These are phyloP conservation scores for Chaetodon trifasciatus DNA, from an alignment of 2,797 vertebrate species.

Conservation along the genomic window DNA sequence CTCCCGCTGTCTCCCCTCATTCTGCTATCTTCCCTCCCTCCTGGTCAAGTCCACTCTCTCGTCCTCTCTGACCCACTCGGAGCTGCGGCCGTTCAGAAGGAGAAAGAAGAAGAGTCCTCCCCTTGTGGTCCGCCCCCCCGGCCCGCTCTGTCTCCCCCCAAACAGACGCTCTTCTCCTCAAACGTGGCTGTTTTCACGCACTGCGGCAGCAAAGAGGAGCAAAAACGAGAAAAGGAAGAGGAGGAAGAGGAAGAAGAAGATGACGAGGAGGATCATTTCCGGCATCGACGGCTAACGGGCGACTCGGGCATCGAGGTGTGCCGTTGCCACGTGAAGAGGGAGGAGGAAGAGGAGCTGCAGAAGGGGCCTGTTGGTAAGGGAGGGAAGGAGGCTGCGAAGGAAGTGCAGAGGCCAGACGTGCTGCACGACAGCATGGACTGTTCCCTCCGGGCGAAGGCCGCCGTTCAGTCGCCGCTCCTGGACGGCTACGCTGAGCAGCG, in stretches of 20 bases:
- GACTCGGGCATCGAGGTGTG: constrained; percentile 94
- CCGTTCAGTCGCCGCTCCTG: constrained; percentile 33
- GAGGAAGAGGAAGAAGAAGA: constrained; percentile 78
- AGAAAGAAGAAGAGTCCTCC: constrained; percentile 37
- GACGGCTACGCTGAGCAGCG: constrained; percentile 44
- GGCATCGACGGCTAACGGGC: constrained; percentile 89
- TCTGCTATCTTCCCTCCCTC: constrained; percentile 65
- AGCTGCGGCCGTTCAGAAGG: constrained; percentile 37
- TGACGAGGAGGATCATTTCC: constrained; percentile 80
- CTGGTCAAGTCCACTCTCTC: constrained; percentile 61
- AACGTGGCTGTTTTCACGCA: constrained; percentile 73
- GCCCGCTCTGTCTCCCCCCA: constrained; percentile 53
- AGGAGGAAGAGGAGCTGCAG: constrained; percentile 73
- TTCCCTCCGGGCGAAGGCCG: constrained; percentile 51
- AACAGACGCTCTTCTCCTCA: constrained; percentile 78
- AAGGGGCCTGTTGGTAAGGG: constrained; percentile 40
- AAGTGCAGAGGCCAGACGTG: constrained; percentile 37
- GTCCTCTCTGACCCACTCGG: constrained; percentile 70
- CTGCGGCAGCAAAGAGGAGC: constrained; percentile 50
- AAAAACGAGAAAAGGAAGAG: constrained; percentile 62
- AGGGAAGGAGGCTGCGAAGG: constrained; percentile 48
- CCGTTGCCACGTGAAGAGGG: constrained; percentile 86
- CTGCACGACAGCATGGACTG: constrained; percentile 78
- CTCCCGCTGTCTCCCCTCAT: constrained; percentile 74
- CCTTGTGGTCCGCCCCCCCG: constrained; percentile 10